Percentiles rank a stretch among this genome's conserved stretches.
These are phyloP conservation scores for Synanthedon andrenaeformis DNA, from an alignment of 2,888 invertebrate species.

Conservation along the genomic window DNA sequence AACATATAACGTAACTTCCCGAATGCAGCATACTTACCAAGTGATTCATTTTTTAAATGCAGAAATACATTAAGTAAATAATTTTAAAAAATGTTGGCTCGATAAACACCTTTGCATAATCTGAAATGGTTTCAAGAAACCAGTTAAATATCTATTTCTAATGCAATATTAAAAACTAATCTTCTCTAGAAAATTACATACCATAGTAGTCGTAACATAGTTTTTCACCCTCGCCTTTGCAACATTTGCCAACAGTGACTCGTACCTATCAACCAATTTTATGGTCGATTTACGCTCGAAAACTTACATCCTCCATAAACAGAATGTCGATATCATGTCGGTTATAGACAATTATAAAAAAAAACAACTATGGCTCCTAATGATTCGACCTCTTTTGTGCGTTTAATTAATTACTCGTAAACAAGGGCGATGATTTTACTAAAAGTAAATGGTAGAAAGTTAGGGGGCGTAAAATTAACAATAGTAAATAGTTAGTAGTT, in stretches of 20 bases:
- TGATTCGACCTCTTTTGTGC: conserved; percentile 41
- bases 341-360: conserved; percentile 48
- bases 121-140: too few relatives aligned
- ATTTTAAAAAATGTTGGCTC: too few relatives aligned
- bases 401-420: conserved; percentile 66
- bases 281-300: conserved; percentile 60
- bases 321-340: conserved; percentile 44
- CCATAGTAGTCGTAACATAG: too few relatives aligned
- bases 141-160: too few relatives aligned
- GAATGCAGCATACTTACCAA: too few relatives aligned
- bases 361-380: conserved; percentile 29
- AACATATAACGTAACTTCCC: too few relatives aligned
- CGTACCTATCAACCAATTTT: conserved; percentile 52
- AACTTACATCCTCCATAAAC: conserved; percentile 39
- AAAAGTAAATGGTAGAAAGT: conserved; percentile 64
- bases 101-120: too few relatives aligned
- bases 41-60: too few relatives aligned
- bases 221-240: neutral
- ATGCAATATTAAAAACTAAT: too few relatives aligned
- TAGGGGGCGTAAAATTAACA: conserved; percentile 51
- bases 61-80: too few relatives aligned
- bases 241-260: conserved; percentile 15
- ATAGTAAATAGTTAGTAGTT: conserved; percentile 45
- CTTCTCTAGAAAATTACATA: too few relatives aligned
- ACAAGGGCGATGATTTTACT: conserved; percentile 65